These are phyloP conservation scores for Andrena haemorrhoa DNA, from an alignment of 2,888 invertebrate species.

Conservation along the genomic window DNA sequence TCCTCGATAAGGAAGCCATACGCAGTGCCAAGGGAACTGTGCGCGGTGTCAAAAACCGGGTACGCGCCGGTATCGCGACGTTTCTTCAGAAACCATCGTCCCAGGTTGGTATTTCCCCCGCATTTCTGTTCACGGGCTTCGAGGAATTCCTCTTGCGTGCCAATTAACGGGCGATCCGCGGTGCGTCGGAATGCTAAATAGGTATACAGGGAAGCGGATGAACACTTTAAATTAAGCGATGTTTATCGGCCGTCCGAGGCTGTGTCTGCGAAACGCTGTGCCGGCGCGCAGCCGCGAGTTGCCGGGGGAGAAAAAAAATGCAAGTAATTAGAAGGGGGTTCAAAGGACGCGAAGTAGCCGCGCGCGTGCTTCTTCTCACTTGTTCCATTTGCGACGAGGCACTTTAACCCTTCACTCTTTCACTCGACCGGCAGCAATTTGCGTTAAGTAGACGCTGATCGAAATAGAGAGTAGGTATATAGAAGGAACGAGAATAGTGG, in stretches of 20 bases:
- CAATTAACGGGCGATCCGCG: conserved; percentile 49
- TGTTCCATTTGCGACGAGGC: too few relatives aligned
- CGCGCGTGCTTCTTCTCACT: too few relatives aligned
- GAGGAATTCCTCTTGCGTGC: conserved; percentile 47
- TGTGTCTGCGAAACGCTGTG: conserved; percentile 16
- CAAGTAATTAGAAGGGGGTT: conserved; percentile 3
- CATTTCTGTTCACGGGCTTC: not conserved
- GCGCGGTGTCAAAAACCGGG: conserved; percentile 97
- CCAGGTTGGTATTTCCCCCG: conserved; percentile 89
- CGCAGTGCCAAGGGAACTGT: conserved; percentile 96
- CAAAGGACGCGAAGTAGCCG: not conserved
- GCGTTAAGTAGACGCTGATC: not conserved
- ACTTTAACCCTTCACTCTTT: not conserved
- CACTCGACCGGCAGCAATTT: not conserved
- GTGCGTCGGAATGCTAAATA: conserved; percentile 40
- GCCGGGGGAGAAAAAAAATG: not conserved
- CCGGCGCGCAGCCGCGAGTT: not conserved
- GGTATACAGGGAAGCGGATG: conserved; percentile 37
- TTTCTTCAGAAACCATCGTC: conserved; percentile 93
- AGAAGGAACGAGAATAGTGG: not conserved
- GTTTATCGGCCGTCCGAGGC: conserved; percentile 32
- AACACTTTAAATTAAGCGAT: conserved; percentile 54
- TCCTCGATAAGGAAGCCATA: conserved; percentile 91
- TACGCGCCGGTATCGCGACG: conserved; percentile 97
- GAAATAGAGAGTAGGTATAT: not conserved